These are phyloP conservation scores for Calcarius ornatus DNA, from an alignment of 2,113 vertebrate genomes.

Conservation along the genomic window DNA sequence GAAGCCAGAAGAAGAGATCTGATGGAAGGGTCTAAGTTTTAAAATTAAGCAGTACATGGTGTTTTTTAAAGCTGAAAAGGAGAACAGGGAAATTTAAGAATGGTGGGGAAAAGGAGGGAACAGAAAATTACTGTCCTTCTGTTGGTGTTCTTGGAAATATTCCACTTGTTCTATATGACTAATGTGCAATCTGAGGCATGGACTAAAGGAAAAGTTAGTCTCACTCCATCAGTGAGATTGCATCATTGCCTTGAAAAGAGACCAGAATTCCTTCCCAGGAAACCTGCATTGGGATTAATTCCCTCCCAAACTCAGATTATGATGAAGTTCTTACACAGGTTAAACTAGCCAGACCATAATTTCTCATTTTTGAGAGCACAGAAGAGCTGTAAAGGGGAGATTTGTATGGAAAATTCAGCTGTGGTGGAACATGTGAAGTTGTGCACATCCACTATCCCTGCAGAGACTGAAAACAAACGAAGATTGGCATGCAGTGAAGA, in stretches of 20 bases:
- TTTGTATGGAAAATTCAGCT: slow-evolving; percentile 42
- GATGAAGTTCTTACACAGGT: slow-evolving; percentile 9
- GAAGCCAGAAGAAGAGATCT: neutral
- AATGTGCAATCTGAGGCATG: neutral
- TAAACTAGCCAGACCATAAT: slow-evolving; percentile 4
- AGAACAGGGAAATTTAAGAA: neutral
- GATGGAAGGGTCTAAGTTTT: neutral
- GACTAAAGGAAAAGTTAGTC: slow-evolving; percentile 5
- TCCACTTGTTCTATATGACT: neutral
- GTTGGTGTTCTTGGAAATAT: neutral
- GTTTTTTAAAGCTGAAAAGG: neutral
- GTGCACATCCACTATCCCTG: neutral
- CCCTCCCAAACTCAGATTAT: slow-evolving; percentile 11
- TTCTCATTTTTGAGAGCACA: slow-evolving; percentile 5
- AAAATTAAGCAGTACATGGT: neutral
- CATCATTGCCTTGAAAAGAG: slow-evolving; percentile 16
- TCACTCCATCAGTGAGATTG: slow-evolving; percentile 28
- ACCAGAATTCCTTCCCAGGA: slow-evolving; percentile 29
- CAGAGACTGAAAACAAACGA: neutral
- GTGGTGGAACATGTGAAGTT: neutral
- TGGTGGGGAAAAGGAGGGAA: neutral
- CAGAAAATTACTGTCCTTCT: neutral
- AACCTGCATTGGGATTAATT: slow-evolving; percentile 29
- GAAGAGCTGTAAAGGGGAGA: slow-evolving; percentile 29
- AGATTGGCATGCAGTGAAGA: neutral